Conservation (phyloP, 1,140 invertebrate species). For the Drosophila albomicans region DNA sequence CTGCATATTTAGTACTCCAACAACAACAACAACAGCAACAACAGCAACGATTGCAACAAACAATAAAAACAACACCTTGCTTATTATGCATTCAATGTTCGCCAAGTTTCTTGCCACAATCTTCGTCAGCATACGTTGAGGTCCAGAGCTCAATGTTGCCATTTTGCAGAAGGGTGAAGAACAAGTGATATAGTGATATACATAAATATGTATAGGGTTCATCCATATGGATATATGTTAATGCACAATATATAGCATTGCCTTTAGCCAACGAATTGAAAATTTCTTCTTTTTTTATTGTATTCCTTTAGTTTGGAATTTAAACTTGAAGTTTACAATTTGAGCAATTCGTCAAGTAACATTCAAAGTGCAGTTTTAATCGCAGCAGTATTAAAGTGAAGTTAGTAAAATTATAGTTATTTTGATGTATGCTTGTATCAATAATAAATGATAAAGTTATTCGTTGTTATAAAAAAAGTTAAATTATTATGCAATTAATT, state of each 20-base stretch:
- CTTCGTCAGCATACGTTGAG: too few species aligned
- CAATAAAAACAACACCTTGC: not conserved
- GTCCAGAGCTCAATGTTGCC: not conserved
- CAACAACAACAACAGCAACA: not conserved
- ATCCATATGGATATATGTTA: constrained; percentile 1
- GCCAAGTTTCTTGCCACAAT: not conserved
- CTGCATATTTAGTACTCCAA: not conserved
- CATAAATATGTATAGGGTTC: not conserved
- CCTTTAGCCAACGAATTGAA: too few species aligned
- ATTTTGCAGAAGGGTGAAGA: not conserved
- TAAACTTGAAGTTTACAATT: not conserved
- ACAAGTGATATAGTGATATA: not conserved
- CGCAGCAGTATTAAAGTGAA: too few species aligned
- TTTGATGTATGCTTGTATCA: too few species aligned
- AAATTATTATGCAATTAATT: too few species aligned
- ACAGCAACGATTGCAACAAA: not conserved
- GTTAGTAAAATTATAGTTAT: too few species aligned
- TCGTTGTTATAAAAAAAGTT: too few species aligned
- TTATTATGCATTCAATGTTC: not conserved
- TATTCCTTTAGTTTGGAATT: not conserved
- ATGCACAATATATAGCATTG: not conserved
- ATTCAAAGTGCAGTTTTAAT: too few species aligned
- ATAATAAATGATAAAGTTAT: too few species aligned
- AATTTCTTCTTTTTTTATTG: too few species aligned
- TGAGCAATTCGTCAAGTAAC: too few species aligned